Conservation (phyloP, 2,888 invertebrate genomes). For the Beris morrisii region DNA sequence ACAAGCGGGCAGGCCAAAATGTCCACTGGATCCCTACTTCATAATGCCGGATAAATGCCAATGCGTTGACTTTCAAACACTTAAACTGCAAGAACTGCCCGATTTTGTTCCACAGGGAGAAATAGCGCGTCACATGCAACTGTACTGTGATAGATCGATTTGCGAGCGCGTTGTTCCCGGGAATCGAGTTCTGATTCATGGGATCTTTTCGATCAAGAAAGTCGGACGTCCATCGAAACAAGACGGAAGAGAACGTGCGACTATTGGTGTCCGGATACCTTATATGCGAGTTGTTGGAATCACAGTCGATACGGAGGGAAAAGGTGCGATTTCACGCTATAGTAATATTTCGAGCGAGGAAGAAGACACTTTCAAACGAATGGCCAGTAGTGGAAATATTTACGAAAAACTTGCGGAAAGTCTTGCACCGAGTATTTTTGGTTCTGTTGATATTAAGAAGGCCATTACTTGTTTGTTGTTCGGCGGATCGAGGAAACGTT, state of each 20-base stretch:
- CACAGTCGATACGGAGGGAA: constrained; percentile 78
- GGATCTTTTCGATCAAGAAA: constrained; percentile 96
- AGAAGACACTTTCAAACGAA: constrained; percentile 64
- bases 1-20: constrained; percentile 88
- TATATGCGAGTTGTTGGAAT: constrained; percentile 95
- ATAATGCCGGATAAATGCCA: constrained; percentile 97
- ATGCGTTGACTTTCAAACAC: constrained; percentile 96
- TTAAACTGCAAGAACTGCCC: constrained; percentile 96
- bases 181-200: constrained; percentile 88
- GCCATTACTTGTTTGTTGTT: constrained; percentile 94
- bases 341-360: constrained; percentile 67
- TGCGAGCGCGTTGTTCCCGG: constrained; percentile 97
- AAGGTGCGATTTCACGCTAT: constrained; percentile 64
- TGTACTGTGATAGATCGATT: constrained; percentile 89
- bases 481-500: constrained; percentile 83
- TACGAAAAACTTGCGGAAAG: constrained; percentile 87
- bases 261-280: constrained; percentile 89
- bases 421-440: constrained; percentile 97
- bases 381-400: constrained; percentile 83
- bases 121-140: constrained; percentile 92
- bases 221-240: constrained; percentile 63
- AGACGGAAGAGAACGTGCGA: constrained; percentile 74
- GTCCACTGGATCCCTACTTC: constrained; percentile 96
- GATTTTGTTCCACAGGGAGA: constrained; percentile 92
- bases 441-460: constrained; percentile 92